Evolutionary conservation across 2,113 vertebrate genomes (phyloP), one percentile per base, ranked within the genome.

Genomic region (Potamarius usumacintae): DNA sequence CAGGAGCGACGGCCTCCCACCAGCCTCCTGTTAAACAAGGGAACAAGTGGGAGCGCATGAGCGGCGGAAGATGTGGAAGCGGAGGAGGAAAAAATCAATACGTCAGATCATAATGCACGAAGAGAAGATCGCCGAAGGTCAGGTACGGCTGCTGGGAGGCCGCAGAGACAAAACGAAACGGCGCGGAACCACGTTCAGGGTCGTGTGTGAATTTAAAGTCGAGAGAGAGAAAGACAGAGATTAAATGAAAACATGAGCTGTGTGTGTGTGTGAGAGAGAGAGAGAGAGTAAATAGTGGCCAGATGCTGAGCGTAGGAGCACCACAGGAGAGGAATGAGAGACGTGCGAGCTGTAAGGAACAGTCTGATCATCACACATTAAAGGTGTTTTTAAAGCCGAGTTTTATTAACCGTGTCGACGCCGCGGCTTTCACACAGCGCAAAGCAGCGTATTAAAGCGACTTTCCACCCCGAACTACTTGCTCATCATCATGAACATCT

Each of bases 301-400:
- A 58, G 79, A 81, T 81, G 79, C 18, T 81, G 79, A 81, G 55
- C 22, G 55, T 25, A 42, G 79, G 17, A 81, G 55, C 79, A 11
- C 79, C 27, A 60, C 79, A 60, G 79, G 57, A 81, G 78, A 58
- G 79, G 79, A 81, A 81, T 22, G 79, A 81, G 79, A 81, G 79
- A 42, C 53, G 55, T 60, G 78, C 9, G 55, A 81, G 78, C 30
- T 42, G 55, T 81, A 60, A 60, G 79, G 79, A 60, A 81, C 79
- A 81, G 55, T 42, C 15, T 81, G 55, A 62, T 81, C 79, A 80
- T 60, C 57, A 60, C 79, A 81, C 79, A 20, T 58, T 79, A 27
- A 78, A 78, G 48, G 76, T 78, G 76, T 53, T 53, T 52, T 78
- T 22, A 76, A 76, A 76, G 42, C 72, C 9, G 42, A 2, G 63